Conservation (phyloP, 2,888 invertebrate genomes). For the Andricus quercusramuli region DNA sequence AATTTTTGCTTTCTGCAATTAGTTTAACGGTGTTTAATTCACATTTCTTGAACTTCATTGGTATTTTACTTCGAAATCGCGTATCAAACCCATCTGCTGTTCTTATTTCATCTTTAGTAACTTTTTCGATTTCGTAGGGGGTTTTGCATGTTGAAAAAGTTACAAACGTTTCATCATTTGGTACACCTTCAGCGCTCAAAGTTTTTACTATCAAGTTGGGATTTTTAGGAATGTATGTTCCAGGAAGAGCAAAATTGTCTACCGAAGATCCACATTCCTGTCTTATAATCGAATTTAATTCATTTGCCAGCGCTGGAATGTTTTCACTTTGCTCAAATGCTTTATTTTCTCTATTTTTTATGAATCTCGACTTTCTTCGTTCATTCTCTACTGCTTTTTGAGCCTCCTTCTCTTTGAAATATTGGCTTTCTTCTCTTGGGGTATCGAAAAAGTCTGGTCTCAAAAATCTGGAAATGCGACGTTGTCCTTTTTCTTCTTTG, state of each 20-base stretch:
- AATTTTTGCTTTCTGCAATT: slow-evolving; percentile 56
- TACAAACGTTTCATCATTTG: no score
- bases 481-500: slow-evolving; percentile 78
- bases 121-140: no score
- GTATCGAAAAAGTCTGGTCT: slow-evolving; percentile 89
- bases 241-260: slow-evolving; percentile 53
- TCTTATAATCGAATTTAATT: slow-evolving; percentile 62
- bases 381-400: slow-evolving; percentile 80
- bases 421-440: slow-evolving; percentile 84
- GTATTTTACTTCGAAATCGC: slow-evolving; percentile 69
- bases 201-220: no score
- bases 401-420: slow-evolving; percentile 79
- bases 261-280: background rate
- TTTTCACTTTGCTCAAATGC: background rate
- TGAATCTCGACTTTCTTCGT: slow-evolving; percentile 84
- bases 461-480: slow-evolving; percentile 86
- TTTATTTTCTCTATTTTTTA: slow-evolving; percentile 82
- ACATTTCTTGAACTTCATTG: slow-evolving; percentile 66
- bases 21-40: slow-evolving; percentile 54
- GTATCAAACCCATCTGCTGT: slow-evolving; percentile 48
- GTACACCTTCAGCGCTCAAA: no score
- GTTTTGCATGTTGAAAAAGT: no score
- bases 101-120: no score
- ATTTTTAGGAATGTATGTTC: slow-evolving; percentile 65
- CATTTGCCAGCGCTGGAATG: slow-evolving; percentile 68